A percentile compares a stretch with the other conserved stretches of the same genome.
phyloP scores from a whole-genome alignment of 2,113 vertebrate genomes.

The Poicephalus meyeri region DNA sequence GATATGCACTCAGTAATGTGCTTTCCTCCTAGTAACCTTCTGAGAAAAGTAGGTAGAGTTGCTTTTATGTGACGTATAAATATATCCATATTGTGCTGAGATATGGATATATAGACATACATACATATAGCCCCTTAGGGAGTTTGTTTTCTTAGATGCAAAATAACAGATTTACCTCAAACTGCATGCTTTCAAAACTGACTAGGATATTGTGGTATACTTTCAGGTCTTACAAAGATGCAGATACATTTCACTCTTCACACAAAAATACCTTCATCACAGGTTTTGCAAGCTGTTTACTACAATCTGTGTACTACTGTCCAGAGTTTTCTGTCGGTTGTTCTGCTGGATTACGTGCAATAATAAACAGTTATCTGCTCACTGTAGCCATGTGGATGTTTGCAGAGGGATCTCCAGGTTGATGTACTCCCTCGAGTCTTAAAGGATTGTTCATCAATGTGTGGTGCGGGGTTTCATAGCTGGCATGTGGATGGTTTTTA shows the following conservation, averaged over 20 bases:
- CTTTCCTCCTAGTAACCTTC: constrained; percentile 47
- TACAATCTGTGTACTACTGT: constrained; percentile 54
- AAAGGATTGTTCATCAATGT: background rate
- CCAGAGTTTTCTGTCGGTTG: constrained; percentile 53
- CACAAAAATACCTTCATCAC: constrained; percentile 50
- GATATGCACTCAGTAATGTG: background rate
- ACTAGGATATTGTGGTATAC: constrained; percentile 46
- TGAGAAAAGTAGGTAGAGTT: constrained; percentile 60
- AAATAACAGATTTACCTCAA: constrained; percentile 69
- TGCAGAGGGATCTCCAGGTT: background rate
- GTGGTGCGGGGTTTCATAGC: background rate
- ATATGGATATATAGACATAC: constrained; percentile 1
- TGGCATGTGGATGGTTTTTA: background rate
- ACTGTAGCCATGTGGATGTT: constrained; percentile 37
- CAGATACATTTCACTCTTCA: constrained; percentile 53
- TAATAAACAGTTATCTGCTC: constrained; percentile 75
- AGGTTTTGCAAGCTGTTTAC: constrained; percentile 60
- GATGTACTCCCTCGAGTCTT: background rate
- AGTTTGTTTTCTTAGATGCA: constrained; percentile 57
- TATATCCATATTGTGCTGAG: constrained; percentile 20
- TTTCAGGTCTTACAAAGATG: constrained; percentile 68
- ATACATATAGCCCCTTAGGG: constrained; percentile 32
- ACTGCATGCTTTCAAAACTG: constrained; percentile 66
- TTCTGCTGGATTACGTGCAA: constrained; percentile 74
- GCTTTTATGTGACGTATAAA: constrained; percentile 48